Base-by-base conservation (phyloP, 2,113 vertebrate genomes). In the Motacilla tschutschensis region DNA sequence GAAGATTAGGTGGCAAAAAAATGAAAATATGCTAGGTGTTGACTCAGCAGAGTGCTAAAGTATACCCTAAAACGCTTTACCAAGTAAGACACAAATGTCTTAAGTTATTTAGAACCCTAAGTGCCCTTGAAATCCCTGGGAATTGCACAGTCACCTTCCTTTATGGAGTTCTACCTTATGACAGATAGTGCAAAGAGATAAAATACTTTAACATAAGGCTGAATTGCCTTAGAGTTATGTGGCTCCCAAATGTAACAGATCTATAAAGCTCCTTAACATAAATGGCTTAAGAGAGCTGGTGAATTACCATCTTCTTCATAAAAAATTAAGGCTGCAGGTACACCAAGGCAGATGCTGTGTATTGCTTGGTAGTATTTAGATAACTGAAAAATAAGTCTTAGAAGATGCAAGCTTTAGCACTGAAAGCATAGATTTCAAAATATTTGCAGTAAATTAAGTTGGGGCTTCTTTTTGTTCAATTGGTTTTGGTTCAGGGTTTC, bases 121-220 rank as follows among this genome's bases (percentile, higher is more conserved):
- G 58, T 63, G 40, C 8, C 65, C 83, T 91, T 87, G 65, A 89
- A 85, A 91, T 85, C 53, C 33, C 17, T 55, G 43, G 36, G 36
- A 85, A 63, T 28, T 59, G 14, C 25, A 60, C 8, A 83, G 35
- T 80, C 65, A 87, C 59, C 25, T 87, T 87, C n/a, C 21, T 77
- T 89, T 83, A 51, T 58, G 57, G 60, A 85, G 22, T 36, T 79
- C 50, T 77, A 41, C 28, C 43, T 77, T 85, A 66, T 63, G 60
- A 79, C 44, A 73, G 38, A 58, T 31, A 63, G 65, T 76, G n/a
- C 24, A 64, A 82, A 72, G 64, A 89, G 40, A 70, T 62, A 82
- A 90, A 91, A 84, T 54, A 62, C 7, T 79, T 79, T 33, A 87
- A 76, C 38, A 24, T 5, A 7, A 14, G 25, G 10, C 26, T 79